Percentiles rank a stretch among this genome's conserved stretches.
Conservation (phyloP, 2,888 invertebrate species). For the Erebia palarica region DNA sequence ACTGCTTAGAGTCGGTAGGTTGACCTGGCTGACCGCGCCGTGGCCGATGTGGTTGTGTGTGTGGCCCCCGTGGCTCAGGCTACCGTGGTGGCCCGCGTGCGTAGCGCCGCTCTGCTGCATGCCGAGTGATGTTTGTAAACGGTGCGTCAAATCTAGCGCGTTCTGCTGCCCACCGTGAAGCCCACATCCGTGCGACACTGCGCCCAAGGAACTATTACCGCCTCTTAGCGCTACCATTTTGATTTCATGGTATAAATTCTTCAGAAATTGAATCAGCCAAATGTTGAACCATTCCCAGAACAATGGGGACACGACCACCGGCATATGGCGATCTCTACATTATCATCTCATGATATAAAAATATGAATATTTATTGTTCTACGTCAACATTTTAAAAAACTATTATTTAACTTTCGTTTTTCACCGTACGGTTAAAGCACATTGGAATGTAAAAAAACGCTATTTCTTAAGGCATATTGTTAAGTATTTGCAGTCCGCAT, state of each 20-base stretch:
- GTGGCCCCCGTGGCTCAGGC: slow-evolving; percentile 46
- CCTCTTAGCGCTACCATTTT: slow-evolving; percentile 77
- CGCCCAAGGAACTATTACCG: slow-evolving; percentile 62
- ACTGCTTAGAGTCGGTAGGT: slow-evolving; percentile 38
- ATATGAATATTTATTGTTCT: slow-evolving; percentile 39
- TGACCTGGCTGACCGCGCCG: slow-evolving; percentile 34
- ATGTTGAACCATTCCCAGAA: slow-evolving; percentile 79
- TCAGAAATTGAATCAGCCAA: slow-evolving; percentile 74
- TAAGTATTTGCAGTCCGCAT: slow-evolving; percentile 67
- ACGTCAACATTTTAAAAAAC: slow-evolving; percentile 35
- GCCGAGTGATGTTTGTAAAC: slow-evolving; percentile 66
- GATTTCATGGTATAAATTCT: slow-evolving; percentile 77
- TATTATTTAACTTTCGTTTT: slow-evolving; percentile 25
- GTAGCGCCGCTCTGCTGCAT: slow-evolving; percentile 57
- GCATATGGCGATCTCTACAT: slow-evolving; percentile 54
- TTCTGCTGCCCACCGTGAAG: slow-evolving; percentile 64
- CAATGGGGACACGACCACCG: slow-evolving; percentile 69
- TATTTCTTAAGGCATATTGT: slow-evolving; percentile 54
- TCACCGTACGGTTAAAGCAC: slow-evolving; percentile 33
- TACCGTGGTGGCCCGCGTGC: slow-evolving; percentile 62
- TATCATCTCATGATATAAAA: slow-evolving; percentile 46
- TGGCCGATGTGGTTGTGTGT: slow-evolving; percentile 31
- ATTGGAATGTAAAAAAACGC: slow-evolving; percentile 35
- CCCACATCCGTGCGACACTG: slow-evolving; percentile 59
- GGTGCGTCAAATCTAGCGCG: slow-evolving; percentile 63